Base-by-base conservation (phyloP, 2,888 invertebrate species). In the Bombylius major region DNA sequence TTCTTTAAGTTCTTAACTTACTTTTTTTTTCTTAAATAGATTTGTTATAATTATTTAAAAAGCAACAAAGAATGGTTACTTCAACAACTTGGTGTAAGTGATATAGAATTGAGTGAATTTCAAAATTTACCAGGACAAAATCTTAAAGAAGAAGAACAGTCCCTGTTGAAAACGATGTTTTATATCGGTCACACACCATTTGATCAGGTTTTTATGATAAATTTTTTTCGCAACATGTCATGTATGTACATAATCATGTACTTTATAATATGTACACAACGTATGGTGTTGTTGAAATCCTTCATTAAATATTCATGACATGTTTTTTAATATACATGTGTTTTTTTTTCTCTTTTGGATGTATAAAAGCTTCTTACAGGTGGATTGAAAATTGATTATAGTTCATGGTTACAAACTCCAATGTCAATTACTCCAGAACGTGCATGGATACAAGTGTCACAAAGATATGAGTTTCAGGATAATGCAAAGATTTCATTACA, bases 161-260 rank as follows among this genome's bases (percentile, higher is more conserved):
- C 82, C 0, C 72, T 89, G 12, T 71, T 88, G 0, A 82, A 86
- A 66, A 81, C 82, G 8, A 89, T 89, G 88, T 90, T 89, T 66
- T 86, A 86, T 65, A 87, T 89, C 57, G 88, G 87, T 12, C 77
- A 82, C 59, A 76, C 77, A 23, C 81, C 83, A 1, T 89, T 89
- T 67, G 89, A 90, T 73, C 86, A 88, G 79, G 87, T 87, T 65
- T 23, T 23, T 23, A 23, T 23, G 23, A 23, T 23, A 23, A 2
- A 23, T 23, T 23, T 23, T 23, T 23, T 23, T 23, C 23, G 2
- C 5, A 5, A 6, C n/a, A 33, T 32, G 13, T 34, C n/a, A n/a
- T n/a, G n/a, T n/a, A 34, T 34, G 8, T n/a, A 34, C 33, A 5
- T 14, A 49, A 23, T 23, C 23, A 23, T 23, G 23, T 42, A 42